Evolutionary conservation across 1,140 invertebrate genomes (phyloP), one percentile per base, ranked within the genome.

Genomic region (Centruroides sculpturatus): DNA sequence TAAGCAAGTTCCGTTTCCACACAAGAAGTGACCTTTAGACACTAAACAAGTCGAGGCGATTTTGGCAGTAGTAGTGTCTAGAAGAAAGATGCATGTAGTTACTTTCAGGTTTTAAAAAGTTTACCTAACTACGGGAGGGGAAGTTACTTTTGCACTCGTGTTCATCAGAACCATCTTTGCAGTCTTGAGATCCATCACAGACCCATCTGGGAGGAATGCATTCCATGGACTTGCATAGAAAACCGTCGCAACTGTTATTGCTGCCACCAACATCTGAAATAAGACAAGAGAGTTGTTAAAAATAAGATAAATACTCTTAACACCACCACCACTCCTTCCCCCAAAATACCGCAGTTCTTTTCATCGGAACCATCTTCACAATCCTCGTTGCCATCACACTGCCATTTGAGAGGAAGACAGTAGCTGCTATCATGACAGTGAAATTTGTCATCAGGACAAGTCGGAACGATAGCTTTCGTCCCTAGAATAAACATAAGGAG

Each of bases 131-230:
- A 57, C 8, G 46, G 47, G 12, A 41, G 10, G 8, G 47, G 36
- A 6, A 6, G 5, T 9, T 50, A 47, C 12, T 58, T 58, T 8
- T 70, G 55, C 76, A 79, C 62, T 79, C 74, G n/a, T 66, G 54
- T 64, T 74, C 74, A 65, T 74, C 73, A 23, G 71, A 73, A 8
- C 68, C 68, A 59, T 78, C 76, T 56, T 71, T 71, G 69, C 82
- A 84, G 66, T 81, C 76, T 70, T 67, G 72, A 0, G 75, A 68
- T 3, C 80, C 80, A 71, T 91, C 81, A 69, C 89, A 96, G 0
- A 95, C 75, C 89, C 91, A 95, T 71, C 90, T 88, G 61, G 81
- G 82, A 0, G 89, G 87, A 57, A 97, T 94, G 72, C 92, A 97
- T 62, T 62, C 7, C 11, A 8, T 41, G 7, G 8, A 82, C 53